Evolutionary conservation across 1,140 invertebrate genomes (phyloP), one percentile per base, ranked within the genome.

Genomic region (Drosophila chauvacae): DNA sequence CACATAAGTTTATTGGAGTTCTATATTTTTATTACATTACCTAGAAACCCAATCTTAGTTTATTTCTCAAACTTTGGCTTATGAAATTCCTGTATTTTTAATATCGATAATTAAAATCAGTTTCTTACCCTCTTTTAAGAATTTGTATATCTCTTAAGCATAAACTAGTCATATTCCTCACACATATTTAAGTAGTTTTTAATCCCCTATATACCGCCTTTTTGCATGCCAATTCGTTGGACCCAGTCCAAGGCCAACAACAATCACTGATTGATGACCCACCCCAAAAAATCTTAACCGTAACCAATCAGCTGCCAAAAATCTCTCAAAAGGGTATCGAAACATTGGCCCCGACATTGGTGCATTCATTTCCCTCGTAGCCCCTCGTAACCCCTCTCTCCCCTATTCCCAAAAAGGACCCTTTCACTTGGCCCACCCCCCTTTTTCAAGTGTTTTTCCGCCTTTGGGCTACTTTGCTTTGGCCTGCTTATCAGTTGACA

Each of bases 401-500:
- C 14, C 13, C 14, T 18, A 7, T 18, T 7, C 48, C 2, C 14
- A 26, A 16, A 37, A 41, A 35, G 48, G 44, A 53, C 60, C 77
- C 20, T 62, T 42, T 50, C 28, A 23, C 57, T 42, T 42, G 50
- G 41, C n/a, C 39, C 11, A 35, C 39, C 4, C 4, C 50, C 51
- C 50, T 69, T 72, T 80, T 69, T 78, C 74, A 66, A 73, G 85
- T 87, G 50, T 69, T 87, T 78, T 76, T 66, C 53, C 50, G 72
- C 76, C 72, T 74, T 71, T 62, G 69, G 84, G 72, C 80, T 75
- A 77, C 84, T 84, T 88, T 84, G 55, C 57, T 74, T 60, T 64
- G 72, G 62, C 80, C 84, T 84, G 84, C 84, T 88, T 88, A 90
- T 88, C 84, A 88, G 84, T 88, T 88, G 77, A 88, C 84, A 88